A percentile compares a stretch with the other conserved stretches of the same genome.
These are phyloP conservation scores for Sula dactylatra DNA, from an alignment of 2,113 vertebrate species.

Conservation along the genomic window DNA sequence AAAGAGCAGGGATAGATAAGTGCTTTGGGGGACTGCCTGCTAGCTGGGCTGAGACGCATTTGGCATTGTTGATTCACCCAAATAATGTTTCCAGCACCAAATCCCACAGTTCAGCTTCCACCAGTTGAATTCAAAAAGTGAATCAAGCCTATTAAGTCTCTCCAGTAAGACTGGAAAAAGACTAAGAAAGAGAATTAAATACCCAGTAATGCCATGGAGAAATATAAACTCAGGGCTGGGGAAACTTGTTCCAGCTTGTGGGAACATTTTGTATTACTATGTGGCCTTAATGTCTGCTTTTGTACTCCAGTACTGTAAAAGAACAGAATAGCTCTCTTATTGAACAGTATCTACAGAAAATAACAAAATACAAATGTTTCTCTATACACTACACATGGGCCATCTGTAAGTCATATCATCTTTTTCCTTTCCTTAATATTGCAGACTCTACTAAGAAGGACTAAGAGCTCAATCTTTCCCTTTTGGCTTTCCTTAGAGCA, in stretches of 20 bases:
- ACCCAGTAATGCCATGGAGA: background rate
- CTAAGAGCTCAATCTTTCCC: slow-evolving; percentile 15
- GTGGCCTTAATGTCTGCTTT: background rate
- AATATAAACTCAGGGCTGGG: background rate
- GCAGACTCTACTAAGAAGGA: background rate
- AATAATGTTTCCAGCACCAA: background rate
- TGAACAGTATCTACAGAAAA: background rate
- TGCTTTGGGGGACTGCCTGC: background rate
- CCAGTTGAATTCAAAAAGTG: background rate
- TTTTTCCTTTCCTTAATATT: slow-evolving; percentile 5
- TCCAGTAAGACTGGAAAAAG: background rate
- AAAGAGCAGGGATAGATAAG: background rate
- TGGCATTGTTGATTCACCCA: background rate
- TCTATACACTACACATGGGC: background rate
- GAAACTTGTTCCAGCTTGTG: background rate
- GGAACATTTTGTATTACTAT: background rate
- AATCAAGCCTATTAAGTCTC: background rate
- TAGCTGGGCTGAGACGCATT: background rate
- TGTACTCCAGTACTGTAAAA: background rate
- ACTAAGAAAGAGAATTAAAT: background rate
- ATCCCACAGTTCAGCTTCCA: background rate
- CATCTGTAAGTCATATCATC: background rate
- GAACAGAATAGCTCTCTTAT: background rate
- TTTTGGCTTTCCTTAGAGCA: slow-evolving; percentile 48
- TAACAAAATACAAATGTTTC: background rate